Conservation (phyloP, 2,888 invertebrate species). For the Gryllus longicercus region DNA sequence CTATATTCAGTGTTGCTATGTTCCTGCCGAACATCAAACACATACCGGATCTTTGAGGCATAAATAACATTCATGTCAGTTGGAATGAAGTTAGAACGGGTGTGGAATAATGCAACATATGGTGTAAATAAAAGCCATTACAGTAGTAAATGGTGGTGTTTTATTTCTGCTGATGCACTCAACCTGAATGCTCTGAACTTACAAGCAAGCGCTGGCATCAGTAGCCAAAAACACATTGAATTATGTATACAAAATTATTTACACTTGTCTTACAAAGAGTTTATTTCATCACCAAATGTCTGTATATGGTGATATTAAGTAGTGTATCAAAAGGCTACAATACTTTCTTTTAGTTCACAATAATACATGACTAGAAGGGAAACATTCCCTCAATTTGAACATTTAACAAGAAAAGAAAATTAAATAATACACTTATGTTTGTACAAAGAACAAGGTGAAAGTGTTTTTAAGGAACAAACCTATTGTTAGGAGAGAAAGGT, state of each 20-base stretch:
- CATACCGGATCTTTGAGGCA: too few relatives aligned
- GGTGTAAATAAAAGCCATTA: not conserved
- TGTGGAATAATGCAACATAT: too few relatives aligned
- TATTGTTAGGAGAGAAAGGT: too few relatives aligned
- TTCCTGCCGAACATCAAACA: too few relatives aligned
- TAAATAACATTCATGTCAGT: too few relatives aligned
- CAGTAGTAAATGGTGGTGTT: not conserved
- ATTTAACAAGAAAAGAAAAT: not conserved
- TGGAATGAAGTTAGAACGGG: too few relatives aligned
- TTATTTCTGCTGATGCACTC: constrained; percentile 9
- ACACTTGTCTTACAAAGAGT: not conserved
- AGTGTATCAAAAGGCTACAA: not conserved
- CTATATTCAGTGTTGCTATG: too few relatives aligned
- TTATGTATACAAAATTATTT: not conserved
- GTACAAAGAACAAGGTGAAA: too few relatives aligned
- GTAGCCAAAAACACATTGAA: not conserved
- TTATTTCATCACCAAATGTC: not conserved
- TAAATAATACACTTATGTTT: not conserved
- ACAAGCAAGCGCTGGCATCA: constrained; percentile 3
- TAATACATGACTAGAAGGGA: constrained; percentile 10
- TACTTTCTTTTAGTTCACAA: not conserved
- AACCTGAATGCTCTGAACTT: not conserved
- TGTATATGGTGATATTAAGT: not conserved
- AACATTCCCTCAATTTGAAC: not conserved
- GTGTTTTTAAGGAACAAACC: too few relatives aligned